These are phyloP conservation scores for Hafferia zeledoni DNA, from an alignment of 2,797 vertebrate genomes.

Conservation along the genomic window DNA sequence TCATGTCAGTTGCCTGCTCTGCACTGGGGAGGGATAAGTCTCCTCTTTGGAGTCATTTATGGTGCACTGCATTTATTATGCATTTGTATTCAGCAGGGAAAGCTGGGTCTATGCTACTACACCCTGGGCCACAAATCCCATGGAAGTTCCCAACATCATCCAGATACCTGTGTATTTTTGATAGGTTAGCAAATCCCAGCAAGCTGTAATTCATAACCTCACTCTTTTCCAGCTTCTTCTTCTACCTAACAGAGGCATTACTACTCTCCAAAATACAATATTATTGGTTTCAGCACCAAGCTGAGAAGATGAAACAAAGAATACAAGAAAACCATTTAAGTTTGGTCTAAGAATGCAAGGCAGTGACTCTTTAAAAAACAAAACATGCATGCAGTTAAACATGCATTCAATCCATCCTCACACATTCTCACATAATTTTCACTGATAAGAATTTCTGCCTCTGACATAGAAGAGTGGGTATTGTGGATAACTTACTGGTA, in stretches of 20 bases:
- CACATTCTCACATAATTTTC: background rate
- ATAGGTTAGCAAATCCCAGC: background rate
- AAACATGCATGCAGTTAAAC: background rate
- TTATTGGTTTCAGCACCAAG: background rate
- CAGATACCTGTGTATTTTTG: background rate
- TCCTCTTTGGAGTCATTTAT: background rate
- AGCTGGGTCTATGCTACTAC: background rate
- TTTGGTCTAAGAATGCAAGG: background rate
- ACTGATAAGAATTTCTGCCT: background rate
- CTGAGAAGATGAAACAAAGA: background rate
- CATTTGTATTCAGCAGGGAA: background rate
- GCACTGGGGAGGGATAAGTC: background rate
- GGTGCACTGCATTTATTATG: background rate
- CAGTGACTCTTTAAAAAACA: background rate
- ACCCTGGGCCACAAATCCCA: background rate
- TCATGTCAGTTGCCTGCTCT: background rate
- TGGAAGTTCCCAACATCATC: background rate
- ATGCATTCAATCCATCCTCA: background rate
- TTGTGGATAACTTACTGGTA: background rate
- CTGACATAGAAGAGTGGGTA: background rate
- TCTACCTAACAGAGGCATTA: background rate
- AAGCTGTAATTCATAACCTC: background rate
- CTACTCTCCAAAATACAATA: background rate
- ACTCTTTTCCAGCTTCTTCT: background rate
- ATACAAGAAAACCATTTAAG: background rate